These are phyloP conservation scores for Siphamia tubifer DNA, from an alignment of 2,113 vertebrate species.

Conservation along the genomic window DNA sequence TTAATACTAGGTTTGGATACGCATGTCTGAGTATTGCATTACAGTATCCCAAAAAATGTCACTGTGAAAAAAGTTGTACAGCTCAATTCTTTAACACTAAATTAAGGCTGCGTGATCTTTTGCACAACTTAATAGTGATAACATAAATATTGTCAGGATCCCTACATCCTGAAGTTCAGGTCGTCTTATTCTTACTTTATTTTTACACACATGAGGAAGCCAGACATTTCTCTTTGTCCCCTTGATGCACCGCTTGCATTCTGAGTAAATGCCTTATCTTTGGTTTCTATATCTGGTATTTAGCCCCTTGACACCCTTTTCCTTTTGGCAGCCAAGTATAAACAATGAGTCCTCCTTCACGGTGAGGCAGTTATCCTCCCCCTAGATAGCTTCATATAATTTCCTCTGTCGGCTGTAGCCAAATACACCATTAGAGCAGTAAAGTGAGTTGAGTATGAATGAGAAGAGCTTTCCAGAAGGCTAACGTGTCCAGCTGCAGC, in stretches of 20 bases:
- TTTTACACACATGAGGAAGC: conserved; percentile 38
- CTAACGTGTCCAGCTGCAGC: conserved; percentile 35
- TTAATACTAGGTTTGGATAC: no score
- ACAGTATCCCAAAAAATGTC: no score
- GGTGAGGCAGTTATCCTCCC: conserved; percentile 23
- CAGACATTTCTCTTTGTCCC: conserved; percentile 19
- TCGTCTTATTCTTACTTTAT: conserved; percentile 12
- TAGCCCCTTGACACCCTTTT: conserved; percentile 59
- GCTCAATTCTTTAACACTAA: no score
- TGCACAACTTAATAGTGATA: background rate
- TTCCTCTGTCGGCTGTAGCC: conserved; percentile 55
- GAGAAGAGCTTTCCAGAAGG: conserved; percentile 9
- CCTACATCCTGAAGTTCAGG: conserved; percentile 7
- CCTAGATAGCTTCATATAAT: conserved; percentile 48
- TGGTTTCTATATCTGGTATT: conserved; percentile 55
- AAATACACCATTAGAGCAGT: conserved; percentile 66
- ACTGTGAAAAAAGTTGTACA: no score
- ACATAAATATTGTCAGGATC: background rate
- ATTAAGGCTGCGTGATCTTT: no score
- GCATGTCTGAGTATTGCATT: no score
- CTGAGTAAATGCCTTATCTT: conserved; percentile 45
- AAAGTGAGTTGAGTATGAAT: conserved; percentile 31
- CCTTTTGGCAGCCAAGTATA: conserved; percentile 62
- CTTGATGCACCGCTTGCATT: background rate
- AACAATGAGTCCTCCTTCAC: conserved; percentile 54